A percentile compares a stretch with the other conserved stretches of the same genome.
Evolutionary conservation across 2,888 invertebrate genomes (phyloP).

Genomic region (Papilio demoleus): DNA sequence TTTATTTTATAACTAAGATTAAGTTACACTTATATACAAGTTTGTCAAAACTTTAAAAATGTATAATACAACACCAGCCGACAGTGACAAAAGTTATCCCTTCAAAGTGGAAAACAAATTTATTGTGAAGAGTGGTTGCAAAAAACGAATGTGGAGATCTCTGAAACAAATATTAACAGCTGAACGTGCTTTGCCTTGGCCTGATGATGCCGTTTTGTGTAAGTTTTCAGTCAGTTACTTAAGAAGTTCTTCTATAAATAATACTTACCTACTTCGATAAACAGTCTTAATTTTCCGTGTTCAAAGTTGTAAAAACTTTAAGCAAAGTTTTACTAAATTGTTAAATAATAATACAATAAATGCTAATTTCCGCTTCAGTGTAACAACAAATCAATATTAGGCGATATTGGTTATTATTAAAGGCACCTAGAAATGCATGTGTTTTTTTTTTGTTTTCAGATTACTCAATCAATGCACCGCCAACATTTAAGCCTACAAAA

Average conservation of each 20-base stretch:
- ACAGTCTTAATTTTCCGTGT: no score
- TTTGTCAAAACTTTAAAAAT: background rate
- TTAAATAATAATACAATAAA: no score
- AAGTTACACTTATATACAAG: slow-evolving; percentile 4
- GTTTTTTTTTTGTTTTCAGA: slow-evolving; percentile 80
- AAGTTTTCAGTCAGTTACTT: slow-evolving; percentile 56
- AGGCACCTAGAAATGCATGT: no score
- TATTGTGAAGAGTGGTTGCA: slow-evolving; percentile 84
- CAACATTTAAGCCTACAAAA: slow-evolving; percentile 94
- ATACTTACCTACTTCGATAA: background rate
- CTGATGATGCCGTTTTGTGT: slow-evolving; percentile 90
- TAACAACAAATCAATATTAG: no score
- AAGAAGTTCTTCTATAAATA: background rate
- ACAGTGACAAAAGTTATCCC: slow-evolving; percentile 65
- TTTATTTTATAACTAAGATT: background rate
- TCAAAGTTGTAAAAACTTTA: no score
- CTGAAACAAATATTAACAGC: slow-evolving; percentile 93
- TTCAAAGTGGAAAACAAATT: slow-evolving; percentile 81
- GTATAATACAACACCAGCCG: slow-evolving; percentile 58
- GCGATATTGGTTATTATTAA: no score
- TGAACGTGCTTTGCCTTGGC: slow-evolving; percentile 91
- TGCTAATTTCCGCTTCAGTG: no score
- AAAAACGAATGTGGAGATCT: slow-evolving; percentile 94
- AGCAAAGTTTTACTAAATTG: no score
- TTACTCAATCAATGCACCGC: slow-evolving; percentile 94